phyloP scores from a whole-genome alignment of 1,140 invertebrate genomes.

The Bathynomus jamesi region DNA sequence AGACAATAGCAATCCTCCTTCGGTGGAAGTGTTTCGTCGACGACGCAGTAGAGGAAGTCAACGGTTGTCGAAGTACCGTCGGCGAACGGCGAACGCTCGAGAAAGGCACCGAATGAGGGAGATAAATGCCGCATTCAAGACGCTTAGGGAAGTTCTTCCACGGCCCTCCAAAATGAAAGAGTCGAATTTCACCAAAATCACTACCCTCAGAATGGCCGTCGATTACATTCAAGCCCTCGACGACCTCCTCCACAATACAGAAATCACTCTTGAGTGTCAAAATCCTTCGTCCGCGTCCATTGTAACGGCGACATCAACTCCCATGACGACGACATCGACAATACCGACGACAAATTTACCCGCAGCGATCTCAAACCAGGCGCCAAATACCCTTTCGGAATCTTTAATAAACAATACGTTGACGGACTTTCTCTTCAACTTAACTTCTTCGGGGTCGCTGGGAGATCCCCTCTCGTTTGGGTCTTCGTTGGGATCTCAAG shows the following conservation, averaged over 20 bases:
- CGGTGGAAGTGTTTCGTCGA: neutral
- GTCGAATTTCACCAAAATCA: conserved; percentile 11
- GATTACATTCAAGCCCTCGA: conserved; percentile 14
- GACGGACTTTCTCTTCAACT: neutral
- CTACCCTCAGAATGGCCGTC: conserved; percentile 6
- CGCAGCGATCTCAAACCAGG: neutral
- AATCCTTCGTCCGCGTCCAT: too few species aligned
- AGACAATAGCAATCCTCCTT: neutral
- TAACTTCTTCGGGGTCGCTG: neutral
- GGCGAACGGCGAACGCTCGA: conserved; percentile 77
- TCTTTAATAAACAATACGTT: too few species aligned
- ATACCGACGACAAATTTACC: neutral
- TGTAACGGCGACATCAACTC: neutral
- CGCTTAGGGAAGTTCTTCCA: conserved; percentile 10
- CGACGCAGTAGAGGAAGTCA: neutral
- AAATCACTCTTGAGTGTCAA: neutral
- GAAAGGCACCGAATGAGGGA: conserved; percentile 76
- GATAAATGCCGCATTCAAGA: conserved; percentile 72
- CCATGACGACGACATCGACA: neutral
- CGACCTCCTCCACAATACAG: neutral
- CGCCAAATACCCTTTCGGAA: neutral
- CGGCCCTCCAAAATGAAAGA: conserved; percentile 2
- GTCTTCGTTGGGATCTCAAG: neutral
- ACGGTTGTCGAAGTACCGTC: conserved; percentile 60
- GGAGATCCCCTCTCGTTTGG: neutral